Conservation (phyloP, 2,888 invertebrate species). For the Patella caerulea region DNA sequence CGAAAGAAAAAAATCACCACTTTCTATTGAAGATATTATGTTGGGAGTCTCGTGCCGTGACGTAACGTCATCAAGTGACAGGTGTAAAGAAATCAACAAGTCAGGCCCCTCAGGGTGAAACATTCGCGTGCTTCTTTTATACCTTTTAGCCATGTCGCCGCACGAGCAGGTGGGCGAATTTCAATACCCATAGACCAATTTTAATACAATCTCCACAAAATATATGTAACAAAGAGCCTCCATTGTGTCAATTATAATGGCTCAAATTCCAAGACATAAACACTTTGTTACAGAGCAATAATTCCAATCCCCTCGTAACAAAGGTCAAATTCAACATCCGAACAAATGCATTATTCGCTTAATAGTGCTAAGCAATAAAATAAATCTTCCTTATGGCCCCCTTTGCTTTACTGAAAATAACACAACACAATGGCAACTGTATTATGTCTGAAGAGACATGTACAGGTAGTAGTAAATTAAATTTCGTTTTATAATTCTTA, state of each 20-base stretch:
- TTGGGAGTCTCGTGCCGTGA: background rate
- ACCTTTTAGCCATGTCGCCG: background rate
- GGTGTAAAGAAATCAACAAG: conserved; percentile 9
- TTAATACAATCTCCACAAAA: background rate
- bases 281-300: background rate
- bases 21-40: no score
- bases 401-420: no score
- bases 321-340: no score
- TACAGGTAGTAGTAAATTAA: no score
- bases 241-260: background rate
- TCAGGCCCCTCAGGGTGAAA: background rate
- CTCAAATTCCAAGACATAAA: background rate
- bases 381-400: no score
- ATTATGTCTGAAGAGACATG: no score
- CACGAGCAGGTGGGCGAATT: background rate
- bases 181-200: conserved; percentile 2
- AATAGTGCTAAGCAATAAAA: no score
- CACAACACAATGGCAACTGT: no score
- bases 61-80: conserved; percentile 1
- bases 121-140: conserved; percentile 2
- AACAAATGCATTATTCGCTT: no score
- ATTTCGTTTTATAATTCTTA: no score
- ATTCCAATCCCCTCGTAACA: no score
- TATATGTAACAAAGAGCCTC: background rate
- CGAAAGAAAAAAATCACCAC: no score